Evolutionary conservation across 2,797 vertebrate genomes (phyloP), one percentile per base, ranked within the genome.

Genomic region (Cirrhinus mrigala): DNA sequence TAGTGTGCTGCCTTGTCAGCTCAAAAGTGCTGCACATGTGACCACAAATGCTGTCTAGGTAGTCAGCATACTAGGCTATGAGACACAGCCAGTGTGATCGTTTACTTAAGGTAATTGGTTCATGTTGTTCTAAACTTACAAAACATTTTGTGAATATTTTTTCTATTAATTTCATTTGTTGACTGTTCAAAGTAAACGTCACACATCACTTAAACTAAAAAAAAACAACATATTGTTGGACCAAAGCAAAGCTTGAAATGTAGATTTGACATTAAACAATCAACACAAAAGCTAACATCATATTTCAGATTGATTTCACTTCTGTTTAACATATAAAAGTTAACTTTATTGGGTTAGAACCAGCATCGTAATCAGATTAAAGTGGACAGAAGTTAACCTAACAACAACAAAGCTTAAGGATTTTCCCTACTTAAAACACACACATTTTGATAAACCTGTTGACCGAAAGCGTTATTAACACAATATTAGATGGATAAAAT

Each of bases 381-480:
- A 50, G 29, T 18, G 69, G 27, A 33, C 24, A 60, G 33, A 46
- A 73, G 69, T 73, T 62, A 82, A 46, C n/a, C 15, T 16, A 56
- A 70, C 33, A 27, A 22, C 22, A 40, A 56, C 24, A 73, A 83
- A 33, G 54, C 81, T 50, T 50, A 11, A 40, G 27, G 40, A 62
- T 60, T 60, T 66, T 6, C 1, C 52, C 14, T 24, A 27, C 56
- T 76, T 71, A 12, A 12, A 74, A 64, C 11, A 52, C 11, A 50
- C 71, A 82, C 0, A 37, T 74, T 73, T 46, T 62, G 16, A 62
- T 64, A 64, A 18, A 82, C 69, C 69, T 74, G 24, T 73, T 6
- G 37, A 75, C 14, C 5, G 40, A 56, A 37, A 4, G 15, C 18
- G 4, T n/a, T 18, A 29, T 6, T 9, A 22, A 82, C 15, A 70